A percentile compares a stretch with the other conserved stretches of the same genome.
phyloP scores from a whole-genome alignment of 2,113 vertebrate species.

The Prunella fulvescens region DNA sequence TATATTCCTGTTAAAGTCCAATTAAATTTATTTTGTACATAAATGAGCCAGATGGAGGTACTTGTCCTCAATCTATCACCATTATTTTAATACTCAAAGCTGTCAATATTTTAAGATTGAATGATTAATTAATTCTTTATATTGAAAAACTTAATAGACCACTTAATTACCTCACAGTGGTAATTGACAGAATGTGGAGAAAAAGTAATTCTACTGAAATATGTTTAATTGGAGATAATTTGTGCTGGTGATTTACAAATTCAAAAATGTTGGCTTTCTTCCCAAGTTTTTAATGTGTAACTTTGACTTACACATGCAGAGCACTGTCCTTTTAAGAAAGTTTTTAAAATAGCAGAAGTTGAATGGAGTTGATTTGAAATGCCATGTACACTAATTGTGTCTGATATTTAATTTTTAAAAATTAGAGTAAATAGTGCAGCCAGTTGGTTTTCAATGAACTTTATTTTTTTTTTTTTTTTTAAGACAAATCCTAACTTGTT shows the following conservation, averaged over 20 bases:
- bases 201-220: neutral
- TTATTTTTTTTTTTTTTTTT: too few species aligned
- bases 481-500: neutral
- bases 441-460: too few species aligned
- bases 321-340: slow-evolving; percentile 66
- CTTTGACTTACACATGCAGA: slow-evolving; percentile 33
- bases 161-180: neutral
- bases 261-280: neutral
- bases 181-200: neutral
- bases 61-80: neutral
- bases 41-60: neutral
- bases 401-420: neutral
- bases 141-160: neutral
- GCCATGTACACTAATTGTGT: neutral
- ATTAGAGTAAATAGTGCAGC: neutral
- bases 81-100: neutral
- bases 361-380: neutral
- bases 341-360: neutral
- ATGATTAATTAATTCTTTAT: neutral
- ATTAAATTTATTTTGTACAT: neutral
- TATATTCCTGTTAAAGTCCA: neutral
- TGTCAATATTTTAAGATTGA: neutral
- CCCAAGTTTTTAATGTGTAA: neutral
- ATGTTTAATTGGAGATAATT: neutral
- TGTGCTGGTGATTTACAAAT: neutral